Conservation (phyloP, 2,113 vertebrate genomes). For the Spea multiplicata region DNA sequence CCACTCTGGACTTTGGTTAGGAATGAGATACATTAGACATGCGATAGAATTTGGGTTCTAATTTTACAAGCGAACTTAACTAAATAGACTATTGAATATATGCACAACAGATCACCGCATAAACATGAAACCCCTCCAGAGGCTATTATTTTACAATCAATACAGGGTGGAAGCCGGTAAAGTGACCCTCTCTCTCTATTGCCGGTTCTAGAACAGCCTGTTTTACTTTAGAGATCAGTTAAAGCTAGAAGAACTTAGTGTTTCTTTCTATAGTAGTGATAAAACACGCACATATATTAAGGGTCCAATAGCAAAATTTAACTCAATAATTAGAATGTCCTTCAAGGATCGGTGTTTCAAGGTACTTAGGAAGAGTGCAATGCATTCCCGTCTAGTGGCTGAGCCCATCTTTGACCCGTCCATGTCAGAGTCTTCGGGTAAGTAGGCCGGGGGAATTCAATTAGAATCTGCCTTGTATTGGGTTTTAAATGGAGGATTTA, state of each 20-base stretch:
- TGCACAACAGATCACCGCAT: constrained; percentile 21
- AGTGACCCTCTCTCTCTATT: background rate
- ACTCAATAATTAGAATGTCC: too few relatives aligned
- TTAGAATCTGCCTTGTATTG: too few relatives aligned
- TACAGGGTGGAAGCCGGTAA: background rate
- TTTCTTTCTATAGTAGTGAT: background rate
- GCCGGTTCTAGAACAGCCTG: background rate
- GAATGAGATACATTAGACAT: constrained; percentile 54
- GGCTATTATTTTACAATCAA: constrained; percentile 6
- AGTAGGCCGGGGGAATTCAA: too few relatives aligned
- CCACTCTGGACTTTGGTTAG: constrained; percentile 46
- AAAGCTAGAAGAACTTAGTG: background rate
- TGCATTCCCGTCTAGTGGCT: too few relatives aligned
- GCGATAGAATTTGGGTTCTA: constrained; percentile 47
- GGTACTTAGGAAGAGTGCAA: too few relatives aligned
- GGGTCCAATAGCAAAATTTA: too few relatives aligned
- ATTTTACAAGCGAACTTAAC: constrained; percentile 29
- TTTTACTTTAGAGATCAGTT: background rate
- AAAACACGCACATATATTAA: background rate
- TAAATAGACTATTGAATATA: constrained; percentile 28
- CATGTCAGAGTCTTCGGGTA: too few relatives aligned
- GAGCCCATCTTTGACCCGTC: too few relatives aligned
- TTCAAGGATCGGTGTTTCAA: too few relatives aligned
- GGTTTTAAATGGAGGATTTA: too few relatives aligned
- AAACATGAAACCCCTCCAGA: constrained; percentile 2